Base-by-base conservation (phyloP, 2,888 invertebrate genomes). In the Yponomeuta malinellus region DNA sequence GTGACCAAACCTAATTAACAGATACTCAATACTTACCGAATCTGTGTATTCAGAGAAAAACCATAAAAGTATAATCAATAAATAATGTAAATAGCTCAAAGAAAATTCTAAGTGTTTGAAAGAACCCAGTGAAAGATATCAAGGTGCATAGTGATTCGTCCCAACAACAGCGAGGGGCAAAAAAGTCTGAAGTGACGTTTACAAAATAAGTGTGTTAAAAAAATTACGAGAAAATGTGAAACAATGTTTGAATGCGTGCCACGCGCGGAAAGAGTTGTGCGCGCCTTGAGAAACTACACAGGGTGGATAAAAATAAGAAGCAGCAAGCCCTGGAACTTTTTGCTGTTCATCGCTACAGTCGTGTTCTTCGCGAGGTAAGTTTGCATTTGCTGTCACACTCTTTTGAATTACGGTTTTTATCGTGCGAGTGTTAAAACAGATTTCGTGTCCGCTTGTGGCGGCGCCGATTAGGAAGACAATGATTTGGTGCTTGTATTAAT, bases 181-280 rank as follows among this genome's bases (percentile, higher is more conserved):
- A 75, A 73, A 72, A 75, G 74, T 67, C 72, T 75, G 77, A 67
- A 31, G n/a, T n/a, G n/a, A 67, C n/a, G 31, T 43, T 67, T 67
- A 10, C 2, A 67, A 43, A 67, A 67, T 10, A 75, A 82, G 43
- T 83, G 83, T 80, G 78, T 80, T 80, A 77, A 73, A 78, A 79
- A 73, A 78, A 79, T 83, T 81, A 78, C 77, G 75, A 76, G 71
- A 88, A 83, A 89, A 90, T 90, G 90, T 90, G 84, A 90, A 79
- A 84, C 79, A 81, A 90, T 90, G 90, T 82, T 83, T 81, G 85
- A 75, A 89, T 89, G 90, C 79, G 84, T 82, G 82, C 86, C 83
- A 78, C 81, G 87, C 86, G 86, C 84, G 79, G 76, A 77, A 81
- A 76, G 79, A 74, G 78, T 77, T 79, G 77, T 78, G 77, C 82